phyloP scores from a whole-genome alignment of 2,113 vertebrate genomes.

The Protomyctophum bolini region DNA sequence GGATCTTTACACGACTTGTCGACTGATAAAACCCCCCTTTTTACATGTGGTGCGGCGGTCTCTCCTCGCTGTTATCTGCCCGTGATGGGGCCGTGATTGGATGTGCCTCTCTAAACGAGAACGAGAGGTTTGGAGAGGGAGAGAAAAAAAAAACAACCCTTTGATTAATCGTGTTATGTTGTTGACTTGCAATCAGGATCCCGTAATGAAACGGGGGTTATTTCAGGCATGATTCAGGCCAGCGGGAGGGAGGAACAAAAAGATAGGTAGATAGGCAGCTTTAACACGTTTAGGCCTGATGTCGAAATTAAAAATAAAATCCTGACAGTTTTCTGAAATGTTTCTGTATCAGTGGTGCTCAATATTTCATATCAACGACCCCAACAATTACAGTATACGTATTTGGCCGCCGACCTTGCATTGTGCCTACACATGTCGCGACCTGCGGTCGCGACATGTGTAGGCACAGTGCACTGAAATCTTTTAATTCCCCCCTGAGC shows the following conservation, averaged over 20 bases:
- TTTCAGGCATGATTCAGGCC: conserved; percentile 32
- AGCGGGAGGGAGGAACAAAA: conserved; percentile 5
- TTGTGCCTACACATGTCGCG: no score
- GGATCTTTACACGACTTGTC: conserved; percentile 64
- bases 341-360: no score
- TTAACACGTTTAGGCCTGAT: no score
- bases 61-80: conserved; percentile 68
- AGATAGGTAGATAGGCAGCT: background rate
- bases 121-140: conserved; percentile 9
- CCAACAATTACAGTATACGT: no score
- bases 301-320: no score
- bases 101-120: conserved; percentile 53
- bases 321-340: no score
- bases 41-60: conserved; percentile 50
- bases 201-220: conserved; percentile 48
- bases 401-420: no score
- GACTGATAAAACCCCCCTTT: conserved; percentile 67
- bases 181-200: conserved; percentile 51
- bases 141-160: conserved; percentile 52
- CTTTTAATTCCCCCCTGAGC: no score
- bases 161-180: conserved; percentile 56
- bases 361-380: no score
- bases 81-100: conserved; percentile 71
- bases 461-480: no score
- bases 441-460: no score